Conservation (phyloP, 2,888 invertebrate species). For the Diploptera punctata region DNA sequence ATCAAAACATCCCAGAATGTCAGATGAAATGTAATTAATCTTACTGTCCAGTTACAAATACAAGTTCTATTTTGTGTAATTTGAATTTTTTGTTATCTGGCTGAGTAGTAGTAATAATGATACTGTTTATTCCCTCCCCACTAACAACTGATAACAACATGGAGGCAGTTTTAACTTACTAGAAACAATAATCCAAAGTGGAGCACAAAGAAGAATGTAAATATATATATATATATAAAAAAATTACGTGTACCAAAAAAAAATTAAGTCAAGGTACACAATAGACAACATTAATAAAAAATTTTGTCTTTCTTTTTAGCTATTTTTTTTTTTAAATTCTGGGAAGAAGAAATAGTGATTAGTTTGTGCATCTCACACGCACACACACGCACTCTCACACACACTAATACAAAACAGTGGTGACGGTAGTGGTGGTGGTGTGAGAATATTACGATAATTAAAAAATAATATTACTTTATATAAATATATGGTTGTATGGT, state of each 20-base stretch:
- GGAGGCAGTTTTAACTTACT: neutral
- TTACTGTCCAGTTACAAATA: too few species aligned
- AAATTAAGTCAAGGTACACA: conserved; percentile 17
- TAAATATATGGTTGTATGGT: conserved; percentile 36
- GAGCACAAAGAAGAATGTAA: neutral
- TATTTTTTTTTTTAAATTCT: neutral
- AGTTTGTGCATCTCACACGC: conserved; percentile 38
- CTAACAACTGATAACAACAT: neutral
- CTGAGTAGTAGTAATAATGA: neutral
- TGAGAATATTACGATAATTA: conserved; percentile 36
- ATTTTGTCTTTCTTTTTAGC: neutral
- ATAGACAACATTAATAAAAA: neutral
- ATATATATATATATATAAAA: neutral
- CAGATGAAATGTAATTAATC: too few species aligned
- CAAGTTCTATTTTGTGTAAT: too few species aligned
- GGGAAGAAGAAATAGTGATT: conserved; percentile 9
- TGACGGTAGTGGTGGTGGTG: conserved; percentile 25
- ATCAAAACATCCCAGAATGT: too few species aligned
- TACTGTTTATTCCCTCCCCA: neutral
- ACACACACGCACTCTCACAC: conserved; percentile 44
- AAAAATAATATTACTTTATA: conserved; percentile 31
- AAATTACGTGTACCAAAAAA: conserved; percentile 32
- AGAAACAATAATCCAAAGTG: neutral
- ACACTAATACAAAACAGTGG: conserved; percentile 39
- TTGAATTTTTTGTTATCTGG: too few species aligned